Conservation (phyloP, 2,888 invertebrate species). For the Zaprionus obscuricornis region DNA sequence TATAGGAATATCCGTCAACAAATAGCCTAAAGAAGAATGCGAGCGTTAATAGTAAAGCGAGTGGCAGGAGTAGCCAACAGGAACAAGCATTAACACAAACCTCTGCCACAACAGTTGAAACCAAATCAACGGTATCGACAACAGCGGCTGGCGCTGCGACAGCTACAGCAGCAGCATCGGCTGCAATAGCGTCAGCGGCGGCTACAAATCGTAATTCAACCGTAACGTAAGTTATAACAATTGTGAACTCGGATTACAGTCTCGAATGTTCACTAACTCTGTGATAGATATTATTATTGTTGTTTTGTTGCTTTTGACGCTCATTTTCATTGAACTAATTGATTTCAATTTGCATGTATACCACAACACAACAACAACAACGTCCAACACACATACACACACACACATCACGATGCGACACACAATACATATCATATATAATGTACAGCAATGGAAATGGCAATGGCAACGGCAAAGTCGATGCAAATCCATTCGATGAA, state of each 20-base stretch:
- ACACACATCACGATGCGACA: no score
- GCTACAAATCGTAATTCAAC: slow-evolving; percentile 86
- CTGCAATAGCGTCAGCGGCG: slow-evolving; percentile 69
- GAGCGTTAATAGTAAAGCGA: slow-evolving; percentile 68
- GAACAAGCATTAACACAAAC: slow-evolving; percentile 69
- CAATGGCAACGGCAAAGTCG: slow-evolving; percentile 86
- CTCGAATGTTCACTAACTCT: slow-evolving; percentile 39
- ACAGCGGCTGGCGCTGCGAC: slow-evolving; percentile 59
- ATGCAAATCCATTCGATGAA: slow-evolving; percentile 94
- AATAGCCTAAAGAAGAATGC: slow-evolving; percentile 83
- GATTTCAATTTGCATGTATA: slow-evolving; percentile 68
- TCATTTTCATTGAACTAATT: slow-evolving; percentile 77
- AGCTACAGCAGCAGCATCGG: slow-evolving; percentile 52
- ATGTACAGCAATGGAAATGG: no score
- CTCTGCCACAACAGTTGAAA: slow-evolving; percentile 82
- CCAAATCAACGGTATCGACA: slow-evolving; percentile 81
- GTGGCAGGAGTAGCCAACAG: slow-evolving; percentile 63
- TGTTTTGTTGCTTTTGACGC: slow-evolving; percentile 36
- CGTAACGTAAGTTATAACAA: slow-evolving; percentile 86
- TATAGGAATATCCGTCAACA: slow-evolving; percentile 86
- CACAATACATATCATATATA: no score
- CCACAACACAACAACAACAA: slow-evolving; percentile 85
- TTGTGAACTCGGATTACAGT: slow-evolving; percentile 49
- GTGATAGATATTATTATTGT: slow-evolving; percentile 22
- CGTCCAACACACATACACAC: no score